A percentile compares a stretch with the other conserved stretches of the same genome.
phyloP scores from a whole-genome alignment of 1,140 invertebrate genomes.

The Sminthurides bifidus region DNA sequence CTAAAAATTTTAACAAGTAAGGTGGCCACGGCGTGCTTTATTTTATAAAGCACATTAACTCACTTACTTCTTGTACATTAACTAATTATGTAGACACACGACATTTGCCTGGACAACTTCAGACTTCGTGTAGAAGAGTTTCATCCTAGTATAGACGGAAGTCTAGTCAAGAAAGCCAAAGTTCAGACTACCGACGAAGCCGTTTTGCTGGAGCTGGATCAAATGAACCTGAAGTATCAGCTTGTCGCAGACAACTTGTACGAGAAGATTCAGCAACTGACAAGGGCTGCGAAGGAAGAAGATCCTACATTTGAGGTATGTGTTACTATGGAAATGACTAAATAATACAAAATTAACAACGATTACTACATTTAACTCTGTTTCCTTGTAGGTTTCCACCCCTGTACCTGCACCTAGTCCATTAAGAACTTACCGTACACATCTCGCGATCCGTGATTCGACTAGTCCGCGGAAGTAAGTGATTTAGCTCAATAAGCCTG shows the following conservation, averaged over 20 bases:
- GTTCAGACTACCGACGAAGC: constrained; percentile 54
- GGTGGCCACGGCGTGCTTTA: too few species aligned
- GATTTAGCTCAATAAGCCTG: neutral
- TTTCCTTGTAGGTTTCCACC: constrained; percentile 18
- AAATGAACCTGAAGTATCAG: constrained; percentile 68
- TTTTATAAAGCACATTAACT: too few species aligned
- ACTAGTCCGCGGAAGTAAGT: constrained; percentile 15
- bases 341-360: too few species aligned
- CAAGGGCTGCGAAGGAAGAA: constrained; percentile 31
- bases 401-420: constrained; percentile 32
- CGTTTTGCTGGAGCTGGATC: constrained; percentile 72
- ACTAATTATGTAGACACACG: constrained; percentile 82
- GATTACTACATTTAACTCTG: neutral
- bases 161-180: constrained; percentile 37
- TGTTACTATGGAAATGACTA: too few species aligned
- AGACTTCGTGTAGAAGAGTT: constrained; percentile 74
- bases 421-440: constrained; percentile 27
- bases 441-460: constrained; percentile 17
- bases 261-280: constrained; percentile 49
- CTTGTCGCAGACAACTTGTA: constrained; percentile 59
- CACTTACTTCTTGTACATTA: too few species aligned
- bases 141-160: constrained; percentile 64
- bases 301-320: constrained; percentile 26
- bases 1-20: too few species aligned
- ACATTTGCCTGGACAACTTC: constrained; percentile 73